Base-by-base conservation (phyloP, 2,888 invertebrate genomes). In the Ctena decussata region DNA sequence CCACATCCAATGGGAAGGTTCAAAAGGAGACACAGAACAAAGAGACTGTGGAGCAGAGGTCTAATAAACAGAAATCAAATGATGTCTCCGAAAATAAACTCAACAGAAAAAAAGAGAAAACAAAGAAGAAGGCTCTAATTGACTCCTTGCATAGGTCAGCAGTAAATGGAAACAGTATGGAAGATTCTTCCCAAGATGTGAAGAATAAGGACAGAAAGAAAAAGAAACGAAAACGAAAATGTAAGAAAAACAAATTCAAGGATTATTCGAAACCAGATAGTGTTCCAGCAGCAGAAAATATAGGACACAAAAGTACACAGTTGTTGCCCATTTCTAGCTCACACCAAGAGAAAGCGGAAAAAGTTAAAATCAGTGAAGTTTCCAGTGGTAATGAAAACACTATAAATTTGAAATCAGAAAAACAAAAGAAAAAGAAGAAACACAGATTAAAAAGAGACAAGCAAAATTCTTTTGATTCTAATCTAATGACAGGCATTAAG, bases 231-330 rank as follows among this genome's bases (percentile, higher is more conserved):
- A 86, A 81, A 77, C 71, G 82, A 69, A 80, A 73, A 69, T 80
- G 80, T 49, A 82, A 88, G 81, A 84, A 79, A 77, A 88, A 88
- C 60, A 86, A 86, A 46, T 89, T 84, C 39, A 86, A 89, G 76
- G 89, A 76, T 41, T 83, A 84, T 60, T 60, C 77, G 0, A 75
- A 81, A 5, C 73, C 72, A 39, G 35, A 80, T 21, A 46, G 18
- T 46, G 46, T 46, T 46, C 15, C 21, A n/a, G 2, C 12, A n/a
- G 8, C 11, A 12, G 46, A 21, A 46, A 46, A 15, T 46, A 18
- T 46, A 15, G 18, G 15, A 21, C 11, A 39, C 18, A 65, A 27
- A 77, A 39, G 44, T 6, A 39, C 41, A 11, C 41, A 41, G 41
- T 15, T 41, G 41, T 15, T 11, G 41, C 6, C 41, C 6, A 41